Conservation (phyloP, 2,888 invertebrate species). For the Bembecia ichneumoniformis region DNA sequence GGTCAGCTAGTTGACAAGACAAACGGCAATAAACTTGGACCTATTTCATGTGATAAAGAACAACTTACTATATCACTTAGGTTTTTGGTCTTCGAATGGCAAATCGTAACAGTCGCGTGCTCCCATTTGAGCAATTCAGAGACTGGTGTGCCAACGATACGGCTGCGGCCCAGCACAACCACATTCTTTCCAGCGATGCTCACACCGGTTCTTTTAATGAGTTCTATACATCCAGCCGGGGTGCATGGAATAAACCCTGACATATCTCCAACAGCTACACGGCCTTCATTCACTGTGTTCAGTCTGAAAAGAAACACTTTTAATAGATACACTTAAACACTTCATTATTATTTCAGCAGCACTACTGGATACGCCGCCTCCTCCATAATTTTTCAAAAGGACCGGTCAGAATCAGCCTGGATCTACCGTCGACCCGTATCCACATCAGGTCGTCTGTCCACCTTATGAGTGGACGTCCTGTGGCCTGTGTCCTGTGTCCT, state of each 20-base stretch:
- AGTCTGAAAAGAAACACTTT: slow-evolving; percentile 70
- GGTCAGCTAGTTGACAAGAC: too few species aligned
- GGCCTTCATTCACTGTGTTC: slow-evolving; percentile 94
- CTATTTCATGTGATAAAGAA: not conserved
- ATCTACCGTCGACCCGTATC: too few species aligned
- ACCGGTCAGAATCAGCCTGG: too few species aligned
- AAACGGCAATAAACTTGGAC: too few species aligned
- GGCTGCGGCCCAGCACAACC: slow-evolving; percentile 96
- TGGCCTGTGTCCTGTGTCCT: too few species aligned
- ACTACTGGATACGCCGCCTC: too few species aligned
- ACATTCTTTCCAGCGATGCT: slow-evolving; percentile 86
- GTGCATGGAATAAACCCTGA: slow-evolving; percentile 96
- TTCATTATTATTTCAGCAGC: not conserved
- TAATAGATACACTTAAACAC: not conserved
- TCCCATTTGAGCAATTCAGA: slow-evolving; percentile 96
- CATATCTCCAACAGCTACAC: slow-evolving; percentile 90
- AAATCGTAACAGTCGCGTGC: slow-evolving; percentile 96
- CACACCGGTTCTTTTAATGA: slow-evolving; percentile 86
- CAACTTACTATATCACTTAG: slow-evolving; percentile 78
- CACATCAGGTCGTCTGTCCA: too few species aligned
- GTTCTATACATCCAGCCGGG: slow-evolving; percentile 93
- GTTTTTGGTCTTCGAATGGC: slow-evolving; percentile 94
- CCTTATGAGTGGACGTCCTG: too few species aligned
- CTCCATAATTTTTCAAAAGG: too few species aligned
- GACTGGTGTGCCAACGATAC: slow-evolving; percentile 97